Evolutionary conservation across 2,797 vertebrate species (phyloP).

Genomic region (Nyctibius grandis): DNA sequence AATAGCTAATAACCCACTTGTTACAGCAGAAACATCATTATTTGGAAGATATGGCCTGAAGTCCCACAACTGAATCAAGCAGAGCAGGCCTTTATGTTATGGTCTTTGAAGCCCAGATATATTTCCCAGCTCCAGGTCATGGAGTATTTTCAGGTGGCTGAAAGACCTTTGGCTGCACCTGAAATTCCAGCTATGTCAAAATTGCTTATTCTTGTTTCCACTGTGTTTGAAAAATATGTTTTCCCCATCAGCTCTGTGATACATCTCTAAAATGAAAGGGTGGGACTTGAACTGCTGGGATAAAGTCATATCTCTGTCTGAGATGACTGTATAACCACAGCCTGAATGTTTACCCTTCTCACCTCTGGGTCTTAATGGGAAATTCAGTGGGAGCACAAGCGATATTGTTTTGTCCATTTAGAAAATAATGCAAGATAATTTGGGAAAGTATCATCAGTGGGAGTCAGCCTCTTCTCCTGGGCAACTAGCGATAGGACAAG

Average conservation of each 20-base stretch:
- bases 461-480: too few relatives aligned
- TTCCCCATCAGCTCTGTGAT: background rate
- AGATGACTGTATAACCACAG: background rate
- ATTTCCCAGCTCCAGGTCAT: background rate
- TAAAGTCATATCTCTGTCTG: background rate
- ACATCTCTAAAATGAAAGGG: background rate
- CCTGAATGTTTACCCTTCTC: background rate
- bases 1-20: background rate
- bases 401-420: background rate
- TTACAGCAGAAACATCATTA: background rate
- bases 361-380: background rate
- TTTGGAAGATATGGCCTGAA: background rate
- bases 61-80: background rate
- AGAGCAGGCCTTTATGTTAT: background rate
- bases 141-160: background rate
- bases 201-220: background rate
- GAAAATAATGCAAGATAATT: background rate
- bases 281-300: background rate
- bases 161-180: background rate
- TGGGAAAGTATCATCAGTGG: background rate
- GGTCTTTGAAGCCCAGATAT: background rate
- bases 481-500: too few relatives aligned
- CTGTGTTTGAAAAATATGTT: background rate
- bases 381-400: rapidly evolving
- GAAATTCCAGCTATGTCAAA: background rate